These are phyloP conservation scores for Cyprinodon variegatus DNA, from an alignment of 2,113 vertebrate species.

Conservation along the genomic window DNA sequence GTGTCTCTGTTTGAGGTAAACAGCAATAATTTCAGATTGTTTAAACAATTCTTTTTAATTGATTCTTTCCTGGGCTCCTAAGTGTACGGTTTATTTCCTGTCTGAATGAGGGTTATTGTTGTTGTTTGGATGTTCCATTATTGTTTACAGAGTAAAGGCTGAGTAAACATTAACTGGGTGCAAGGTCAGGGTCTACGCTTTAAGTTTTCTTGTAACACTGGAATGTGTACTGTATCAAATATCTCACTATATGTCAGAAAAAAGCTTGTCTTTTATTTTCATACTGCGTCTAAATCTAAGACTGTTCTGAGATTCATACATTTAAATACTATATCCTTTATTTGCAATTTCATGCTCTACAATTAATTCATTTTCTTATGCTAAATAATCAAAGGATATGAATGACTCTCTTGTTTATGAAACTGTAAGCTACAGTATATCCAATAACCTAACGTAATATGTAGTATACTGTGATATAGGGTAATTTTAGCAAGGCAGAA, in stretches of 20 bases:
- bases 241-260: no score
- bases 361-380: neutral
- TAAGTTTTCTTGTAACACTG: no score
- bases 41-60: neutral
- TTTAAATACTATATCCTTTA: neutral
- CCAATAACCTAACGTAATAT: no score
- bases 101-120: neutral
- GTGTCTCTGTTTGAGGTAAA: neutral
- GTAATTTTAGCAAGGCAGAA: no score
- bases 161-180: neutral
- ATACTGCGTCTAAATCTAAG: neutral
- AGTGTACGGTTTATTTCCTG: neutral
- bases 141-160: slow-evolving; percentile 14
- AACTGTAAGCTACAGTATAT: neutral
- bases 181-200: neutral
- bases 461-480: no score
- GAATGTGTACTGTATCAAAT: neutral
- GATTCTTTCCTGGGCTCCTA: neutral
- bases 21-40: neutral
- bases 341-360: no score
- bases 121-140: neutral
- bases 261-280: neutral
- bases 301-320: neutral
- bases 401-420: neutral
- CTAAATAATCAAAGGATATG: neutral